Conservation (phyloP, 53 echinoderm and acorn worm genomes). For the Arbacia lixula region DNA sequence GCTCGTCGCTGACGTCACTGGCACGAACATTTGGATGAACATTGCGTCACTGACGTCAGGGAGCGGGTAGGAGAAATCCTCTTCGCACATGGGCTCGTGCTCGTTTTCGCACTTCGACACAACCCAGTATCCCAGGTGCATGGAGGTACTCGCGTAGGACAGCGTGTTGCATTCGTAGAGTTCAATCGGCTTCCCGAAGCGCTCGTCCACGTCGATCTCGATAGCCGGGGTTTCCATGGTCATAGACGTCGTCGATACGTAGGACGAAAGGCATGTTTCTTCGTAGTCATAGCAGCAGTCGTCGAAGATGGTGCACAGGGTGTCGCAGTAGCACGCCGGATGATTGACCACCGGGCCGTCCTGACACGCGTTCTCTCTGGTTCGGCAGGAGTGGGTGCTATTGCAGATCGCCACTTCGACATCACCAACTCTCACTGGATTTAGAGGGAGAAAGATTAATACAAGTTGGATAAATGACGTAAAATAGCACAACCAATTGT, state of each 20-base stretch:
- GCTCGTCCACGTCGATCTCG: conserved; percentile 2
- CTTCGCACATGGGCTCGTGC: not conserved
- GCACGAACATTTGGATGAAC: not conserved
- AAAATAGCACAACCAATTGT: too few relatives aligned
- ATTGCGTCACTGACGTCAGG: not conserved
- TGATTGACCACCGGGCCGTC: conserved; percentile 5
- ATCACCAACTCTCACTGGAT: too few relatives aligned
- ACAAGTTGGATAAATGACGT: too few relatives aligned
- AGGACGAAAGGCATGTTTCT: not conserved
- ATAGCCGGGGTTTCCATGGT: not conserved
- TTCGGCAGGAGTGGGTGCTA: conserved; percentile 11
- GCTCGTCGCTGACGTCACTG: conserved; percentile 26
- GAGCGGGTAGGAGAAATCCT: not conserved
- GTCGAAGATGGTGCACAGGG: conserved; percentile 44
- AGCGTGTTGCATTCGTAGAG: conserved; percentile 31
- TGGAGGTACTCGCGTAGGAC: not conserved
- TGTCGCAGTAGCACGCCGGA: conserved; percentile 64
- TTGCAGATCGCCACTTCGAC: conserved; percentile 41
- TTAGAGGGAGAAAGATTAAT: too few relatives aligned
- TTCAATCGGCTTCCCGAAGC: not conserved
- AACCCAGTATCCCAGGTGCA: conserved; percentile 12
- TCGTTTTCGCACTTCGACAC: conserved; percentile 26
- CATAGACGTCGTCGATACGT: not conserved
- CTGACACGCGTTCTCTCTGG: conserved; percentile 1
- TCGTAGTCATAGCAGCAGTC: conserved; percentile 75